Evolutionary conservation across 2,113 vertebrate genomes (phyloP), one percentile per base, ranked within the genome.

Genomic region (Halcyon malimbica): DNA sequence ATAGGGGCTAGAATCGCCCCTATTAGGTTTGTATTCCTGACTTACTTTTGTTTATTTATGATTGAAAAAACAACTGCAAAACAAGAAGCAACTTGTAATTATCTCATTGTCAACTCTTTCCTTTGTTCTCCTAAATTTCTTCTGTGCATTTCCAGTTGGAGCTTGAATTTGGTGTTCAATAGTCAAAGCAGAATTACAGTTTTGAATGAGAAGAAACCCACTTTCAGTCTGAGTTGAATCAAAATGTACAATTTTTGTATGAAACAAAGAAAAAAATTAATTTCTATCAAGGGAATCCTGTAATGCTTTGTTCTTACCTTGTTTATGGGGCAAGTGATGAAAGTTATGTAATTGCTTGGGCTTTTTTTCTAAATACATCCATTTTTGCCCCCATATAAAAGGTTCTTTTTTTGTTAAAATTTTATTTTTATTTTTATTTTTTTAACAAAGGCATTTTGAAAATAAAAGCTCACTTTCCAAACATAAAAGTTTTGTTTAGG

Each of bases 321-420:
- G 28, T 1, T 13, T 62, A 28, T 11, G 14, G 31, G 25, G 29
- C 2, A 80, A 31, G 50, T 46, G 24, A 48, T 16, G 3, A 10
- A 86, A 59, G 6, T 79, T 84, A 37, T 12, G 10, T 11, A 62
- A 80, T 80, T 83, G 68, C 19, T 28, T 5, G 3, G 1, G 1
- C 0, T 0, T 35, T 78, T 65, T 86, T 37, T 3, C 7, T 82
- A 82, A 93, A 81, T n/a, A 2, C 1, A 10, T 5, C 20, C 0
- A 41, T 17, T 51, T 74, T 46, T 29, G 5, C 4, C 4, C 10
- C 13, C 18, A 41, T 46, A 56, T 46, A 25, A 64, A 37, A 75
- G 10, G 4, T 51, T 17, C 9, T 26, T 39, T 25, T 25, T 23
- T 50, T 28, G 16, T 41, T 63, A 28, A 11, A 14, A 14, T 59